phyloP scores from a whole-genome alignment of 1,140 invertebrate genomes.

The Drosophila virilis region DNA sequence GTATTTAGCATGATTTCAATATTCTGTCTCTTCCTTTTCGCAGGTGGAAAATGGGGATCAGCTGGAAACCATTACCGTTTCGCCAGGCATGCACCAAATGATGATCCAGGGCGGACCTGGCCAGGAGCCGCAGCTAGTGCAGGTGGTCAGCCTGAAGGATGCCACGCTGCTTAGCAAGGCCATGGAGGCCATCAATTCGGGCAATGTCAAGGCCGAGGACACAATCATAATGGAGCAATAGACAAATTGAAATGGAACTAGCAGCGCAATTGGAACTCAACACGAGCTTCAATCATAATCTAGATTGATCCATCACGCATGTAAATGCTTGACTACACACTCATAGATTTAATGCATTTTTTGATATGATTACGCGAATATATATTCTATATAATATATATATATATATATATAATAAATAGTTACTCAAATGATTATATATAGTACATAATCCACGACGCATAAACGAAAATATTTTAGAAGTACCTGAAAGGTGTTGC shows the following conservation, averaged over 20 bases:
- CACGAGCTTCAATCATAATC: slow-evolving; percentile 13
- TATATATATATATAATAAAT: background rate
- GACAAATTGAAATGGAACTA: slow-evolving; percentile 4
- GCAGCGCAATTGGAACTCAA: slow-evolving; percentile 1
- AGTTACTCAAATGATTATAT: slow-evolving; percentile 10
- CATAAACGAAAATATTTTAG: slow-evolving; percentile 52
- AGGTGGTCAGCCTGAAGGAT: slow-evolving; percentile 93
- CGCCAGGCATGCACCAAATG: slow-evolving; percentile 90
- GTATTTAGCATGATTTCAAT: slow-evolving; percentile 1
- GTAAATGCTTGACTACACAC: slow-evolving; percentile 36
- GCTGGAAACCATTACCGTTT: slow-evolving; percentile 89
- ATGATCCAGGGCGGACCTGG: slow-evolving; percentile 90
- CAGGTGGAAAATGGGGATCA: slow-evolving; percentile 89
- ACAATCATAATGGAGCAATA: slow-evolving; percentile 84
- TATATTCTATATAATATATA: background rate
- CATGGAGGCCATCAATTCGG: slow-evolving; percentile 87
- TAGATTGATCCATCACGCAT: slow-evolving; percentile 19
- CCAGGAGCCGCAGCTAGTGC: slow-evolving; percentile 90
- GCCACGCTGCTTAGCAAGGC: slow-evolving; percentile 91
- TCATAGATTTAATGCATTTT: slow-evolving; percentile 36
- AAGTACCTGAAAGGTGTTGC: slow-evolving; percentile 61
- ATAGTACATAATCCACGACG: slow-evolving; percentile 24
- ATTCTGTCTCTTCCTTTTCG: background rate
- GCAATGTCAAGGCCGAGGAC: slow-evolving; percentile 84
- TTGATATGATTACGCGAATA: slow-evolving; percentile 26